A percentile compares a stretch with the other conserved stretches of the same genome.
Conservation (phyloP, 1,140 invertebrate species). For the Lepidotrigona ventralis region DNA sequence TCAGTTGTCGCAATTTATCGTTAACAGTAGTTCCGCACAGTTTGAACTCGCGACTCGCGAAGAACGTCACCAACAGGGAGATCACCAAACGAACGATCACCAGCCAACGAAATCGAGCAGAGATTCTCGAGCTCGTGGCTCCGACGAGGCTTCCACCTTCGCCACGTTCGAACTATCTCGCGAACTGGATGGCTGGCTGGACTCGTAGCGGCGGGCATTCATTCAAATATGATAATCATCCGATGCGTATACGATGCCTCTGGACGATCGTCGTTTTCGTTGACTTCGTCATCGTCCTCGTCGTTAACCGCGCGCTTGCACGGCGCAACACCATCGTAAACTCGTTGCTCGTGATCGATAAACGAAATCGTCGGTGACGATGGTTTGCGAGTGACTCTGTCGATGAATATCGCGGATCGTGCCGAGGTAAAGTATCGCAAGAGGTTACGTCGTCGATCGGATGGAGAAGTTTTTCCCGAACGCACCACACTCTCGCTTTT, state of each 20-base stretch:
- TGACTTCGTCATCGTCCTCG: slow-evolving; percentile 43
- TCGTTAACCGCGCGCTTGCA: slow-evolving; percentile 24
- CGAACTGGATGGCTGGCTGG: slow-evolving; percentile 42
- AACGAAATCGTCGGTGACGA: slow-evolving; percentile 24
- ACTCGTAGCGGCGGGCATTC: slow-evolving; percentile 57
- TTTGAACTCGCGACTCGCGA: not conserved
- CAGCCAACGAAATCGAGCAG: not conserved
- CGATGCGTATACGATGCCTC: slow-evolving; percentile 61
- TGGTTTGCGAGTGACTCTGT: not conserved
- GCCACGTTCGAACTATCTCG: slow-evolving; percentile 45
- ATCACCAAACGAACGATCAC: not conserved
- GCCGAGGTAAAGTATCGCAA: not conserved
- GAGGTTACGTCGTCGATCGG: not conserved
- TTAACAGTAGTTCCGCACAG: not conserved
- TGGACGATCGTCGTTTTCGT: slow-evolving; percentile 45
- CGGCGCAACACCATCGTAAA: slow-evolving; percentile 48
- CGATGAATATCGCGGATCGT: not conserved
- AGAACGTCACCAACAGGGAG: not conserved
- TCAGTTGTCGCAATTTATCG: too few relatives aligned
- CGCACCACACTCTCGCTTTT: not conserved
- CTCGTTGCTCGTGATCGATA: slow-evolving; percentile 9
- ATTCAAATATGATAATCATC: slow-evolving; percentile 73
- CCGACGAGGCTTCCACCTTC: slow-evolving; percentile 31
- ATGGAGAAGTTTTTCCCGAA: not conserved
- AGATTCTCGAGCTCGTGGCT: slow-evolving; percentile 26